These are phyloP conservation scores for Microctenopoma lineatum DNA, from an alignment of 2,797 vertebrate species.

Conservation along the genomic window DNA sequence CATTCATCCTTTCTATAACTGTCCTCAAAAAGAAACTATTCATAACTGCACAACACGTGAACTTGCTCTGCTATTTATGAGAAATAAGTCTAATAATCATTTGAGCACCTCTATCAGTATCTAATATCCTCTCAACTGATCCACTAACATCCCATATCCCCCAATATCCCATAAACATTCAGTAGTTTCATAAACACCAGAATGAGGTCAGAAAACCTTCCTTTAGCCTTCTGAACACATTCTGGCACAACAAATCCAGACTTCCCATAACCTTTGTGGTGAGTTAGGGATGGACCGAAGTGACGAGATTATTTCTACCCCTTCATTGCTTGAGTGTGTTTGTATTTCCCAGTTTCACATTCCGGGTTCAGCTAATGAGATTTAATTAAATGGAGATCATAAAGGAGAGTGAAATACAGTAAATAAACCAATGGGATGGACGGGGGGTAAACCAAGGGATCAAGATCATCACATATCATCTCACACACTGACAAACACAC, in stretches of 20 bases:
- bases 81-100: not conserved
- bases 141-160: not conserved
- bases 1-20: not conserved
- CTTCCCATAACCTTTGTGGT: constrained; percentile 39
- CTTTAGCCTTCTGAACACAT: constrained; percentile 11
- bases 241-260: constrained; percentile 32
- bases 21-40: not conserved
- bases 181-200: constrained; percentile 32
- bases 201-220: constrained; percentile 17
- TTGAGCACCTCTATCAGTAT: too few relatives aligned
- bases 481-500: constrained; percentile 19
- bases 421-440: constrained; percentile 9
- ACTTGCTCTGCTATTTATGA: not conserved
- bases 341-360: constrained; percentile 15
- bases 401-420: constrained; percentile 5
- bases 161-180: not conserved
- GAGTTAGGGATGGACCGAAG: constrained; percentile 15
- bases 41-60: not conserved
- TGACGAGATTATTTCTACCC: constrained; percentile 19
- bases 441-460: constrained; percentile 35
- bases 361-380: too few relatives aligned
- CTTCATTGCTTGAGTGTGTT: constrained; percentile 49
- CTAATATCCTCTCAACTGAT: not conserved
- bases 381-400: not conserved
- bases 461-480: constrained; percentile 27